A percentile compares a stretch with the other conserved stretches of the same genome.
Evolutionary conservation across 2,113 vertebrate species (phyloP).

Genomic region (Myrmecobius fasciatus): DNA sequence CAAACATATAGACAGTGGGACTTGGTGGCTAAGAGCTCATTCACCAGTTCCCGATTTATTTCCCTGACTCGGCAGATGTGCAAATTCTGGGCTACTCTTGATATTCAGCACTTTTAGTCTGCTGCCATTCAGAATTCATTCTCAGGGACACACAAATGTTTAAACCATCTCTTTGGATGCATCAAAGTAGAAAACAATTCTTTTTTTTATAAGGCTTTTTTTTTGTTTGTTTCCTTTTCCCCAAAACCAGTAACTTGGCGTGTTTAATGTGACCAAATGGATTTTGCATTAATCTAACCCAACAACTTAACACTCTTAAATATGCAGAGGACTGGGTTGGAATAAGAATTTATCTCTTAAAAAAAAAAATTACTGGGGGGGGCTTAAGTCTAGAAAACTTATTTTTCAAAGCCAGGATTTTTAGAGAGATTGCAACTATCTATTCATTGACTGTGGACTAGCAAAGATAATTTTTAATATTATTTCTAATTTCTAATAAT

Average conservation of each 20-base stretch:
- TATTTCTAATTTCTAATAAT: neutral
- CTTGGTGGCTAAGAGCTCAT: neutral
- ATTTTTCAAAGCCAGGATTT: neutral
- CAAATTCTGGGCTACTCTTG: neutral
- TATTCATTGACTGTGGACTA: neutral
- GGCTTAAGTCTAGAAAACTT: neutral
- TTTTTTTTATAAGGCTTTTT: neutral
- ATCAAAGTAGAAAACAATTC: neutral
- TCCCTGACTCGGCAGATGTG: neutral
- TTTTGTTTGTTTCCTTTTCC: neutral
- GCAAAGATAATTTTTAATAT: neutral
- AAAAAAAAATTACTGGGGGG: neutral
- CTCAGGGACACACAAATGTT: conserved; percentile 1
- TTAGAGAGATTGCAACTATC: neutral
- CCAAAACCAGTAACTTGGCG: neutral
- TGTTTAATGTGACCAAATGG: neutral
- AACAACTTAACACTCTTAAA: neutral
- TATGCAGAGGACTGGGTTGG: neutral
- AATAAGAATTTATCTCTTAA: neutral
- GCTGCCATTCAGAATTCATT: conserved; percentile 4
- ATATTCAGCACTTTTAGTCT: neutral
- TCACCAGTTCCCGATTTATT: neutral
- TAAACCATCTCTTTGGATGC: neutral
- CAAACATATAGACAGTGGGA: neutral
- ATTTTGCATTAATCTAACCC: neutral